Conservation (phyloP, 2,888 invertebrate genomes). For the Callimorpha dominula region DNA sequence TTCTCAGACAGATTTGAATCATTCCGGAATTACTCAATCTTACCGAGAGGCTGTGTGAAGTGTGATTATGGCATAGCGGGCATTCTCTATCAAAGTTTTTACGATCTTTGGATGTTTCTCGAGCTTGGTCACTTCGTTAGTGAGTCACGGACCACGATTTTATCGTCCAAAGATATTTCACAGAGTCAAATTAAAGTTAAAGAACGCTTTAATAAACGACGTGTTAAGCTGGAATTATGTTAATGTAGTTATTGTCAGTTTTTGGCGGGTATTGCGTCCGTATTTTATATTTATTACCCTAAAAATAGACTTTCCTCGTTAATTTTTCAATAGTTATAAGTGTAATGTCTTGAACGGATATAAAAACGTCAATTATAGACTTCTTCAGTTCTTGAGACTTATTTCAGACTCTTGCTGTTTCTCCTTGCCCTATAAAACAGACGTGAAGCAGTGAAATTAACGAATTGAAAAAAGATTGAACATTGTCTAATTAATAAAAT, state of each 20-base stretch:
- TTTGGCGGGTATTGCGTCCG: constrained; percentile 25
- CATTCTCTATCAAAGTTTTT: constrained; percentile 35
- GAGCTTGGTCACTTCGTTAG: constrained; percentile 41
- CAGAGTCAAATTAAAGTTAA: constrained; percentile 33
- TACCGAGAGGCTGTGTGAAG: constrained; percentile 17
- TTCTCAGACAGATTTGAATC: constrained; percentile 34
- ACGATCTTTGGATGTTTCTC: constrained; percentile 40
- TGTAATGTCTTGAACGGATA: no score
- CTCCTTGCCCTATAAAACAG: no score
- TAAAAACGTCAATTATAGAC: no score
- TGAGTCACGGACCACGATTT: constrained; percentile 45
- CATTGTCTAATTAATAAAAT: no score
- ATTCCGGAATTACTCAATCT: constrained; percentile 36
- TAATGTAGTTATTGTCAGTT: constrained; percentile 31
- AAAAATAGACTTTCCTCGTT: background rate
- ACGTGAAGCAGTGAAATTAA: no score
- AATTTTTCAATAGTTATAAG: background rate
- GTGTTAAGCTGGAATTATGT: constrained; percentile 39
- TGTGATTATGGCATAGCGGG: constrained; percentile 35
- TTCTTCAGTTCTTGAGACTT: no score
- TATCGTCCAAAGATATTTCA: constrained; percentile 38
- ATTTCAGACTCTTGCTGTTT: no score
- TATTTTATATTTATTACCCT: constrained; percentile 4
- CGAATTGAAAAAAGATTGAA: no score
- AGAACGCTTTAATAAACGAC: constrained; percentile 36